These are phyloP conservation scores for Notolepis coatsorum DNA, from an alignment of 2,797 vertebrate genomes.

Conservation along the genomic window DNA sequence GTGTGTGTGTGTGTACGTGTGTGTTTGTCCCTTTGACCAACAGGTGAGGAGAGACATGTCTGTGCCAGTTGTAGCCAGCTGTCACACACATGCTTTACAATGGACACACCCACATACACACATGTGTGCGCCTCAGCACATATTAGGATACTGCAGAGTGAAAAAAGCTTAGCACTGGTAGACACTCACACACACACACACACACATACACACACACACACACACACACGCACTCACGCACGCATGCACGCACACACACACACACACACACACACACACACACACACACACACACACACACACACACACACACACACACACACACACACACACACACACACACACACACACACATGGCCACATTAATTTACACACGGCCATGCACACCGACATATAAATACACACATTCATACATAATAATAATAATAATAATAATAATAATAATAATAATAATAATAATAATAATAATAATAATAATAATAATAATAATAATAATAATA, in stretches of 20 bases:
- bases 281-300: background rate
- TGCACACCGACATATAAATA: too few relatives aligned
- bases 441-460: too few relatives aligned
- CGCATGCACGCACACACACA: background rate
- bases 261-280: background rate
- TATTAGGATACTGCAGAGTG: too few relatives aligned
- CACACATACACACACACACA: background rate
- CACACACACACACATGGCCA: too few relatives aligned
- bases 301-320: background rate
- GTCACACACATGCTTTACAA: slow-evolving; percentile 44
- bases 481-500: too few relatives aligned
- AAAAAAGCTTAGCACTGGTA: too few relatives aligned
- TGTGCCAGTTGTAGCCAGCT: slow-evolving; percentile 52
- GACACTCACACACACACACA: background rate
- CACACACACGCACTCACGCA: slow-evolving; percentile 7
- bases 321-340: slow-evolving; percentile 6
- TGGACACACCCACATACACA: background rate
- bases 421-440: too few relatives aligned
- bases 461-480: too few relatives aligned
- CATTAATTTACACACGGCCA: too few relatives aligned
- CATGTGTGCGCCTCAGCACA: background rate
- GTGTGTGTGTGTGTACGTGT: too few relatives aligned
- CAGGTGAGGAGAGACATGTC: slow-evolving; percentile 57
- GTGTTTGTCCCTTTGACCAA: slow-evolving; percentile 50
- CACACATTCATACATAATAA: too few relatives aligned